Evolutionary conservation across 2,797 vertebrate genomes (phyloP), one percentile per base, ranked within the genome.

Genomic region (Danio albolineatus): DNA sequence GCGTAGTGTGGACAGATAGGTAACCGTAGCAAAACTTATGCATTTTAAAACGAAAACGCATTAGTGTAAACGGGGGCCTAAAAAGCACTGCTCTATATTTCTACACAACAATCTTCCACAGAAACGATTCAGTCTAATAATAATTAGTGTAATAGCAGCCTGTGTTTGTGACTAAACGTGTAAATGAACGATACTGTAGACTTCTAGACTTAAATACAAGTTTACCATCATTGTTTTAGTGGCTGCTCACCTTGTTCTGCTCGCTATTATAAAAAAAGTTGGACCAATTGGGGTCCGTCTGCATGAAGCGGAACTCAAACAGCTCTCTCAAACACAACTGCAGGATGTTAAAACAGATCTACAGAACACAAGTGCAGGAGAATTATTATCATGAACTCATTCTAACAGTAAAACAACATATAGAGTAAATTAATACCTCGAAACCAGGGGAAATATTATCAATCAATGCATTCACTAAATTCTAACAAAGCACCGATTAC

Each of bases 251-350:
- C 93, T 95, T 93, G 83, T 95, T 90, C 12, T 89, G 91, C 46
- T 94, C 89, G 0, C 92, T 81, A 0, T 97, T 95, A 48, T 97
- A 98, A 70, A 96, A 95, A 90, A 97, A 98, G 91, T 97, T 98
- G 87, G 96, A 91, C 96, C 96, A 97, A 92, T 98, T 98, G 48
- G 96, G 96, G 85, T 98, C 96, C 0, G 96, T 97, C 89, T 98
- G 96, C 96, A 97, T 97, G 90, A 97, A 97, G 88, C 94, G 92
- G 89, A 97, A 97, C 86, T 97, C 96, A 80, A 97, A 97, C 53
- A 98, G 89, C 85, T 97, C 96, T 61, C 91, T 91, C 38, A 98
- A 92, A 88, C 95, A 96, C 81, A 98, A 83, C 80, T 94, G 92
- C 21, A 98, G 92, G 83, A 98, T 94, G 79, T 91, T 93, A 80